Base-by-base conservation (phyloP, 2,888 invertebrate genomes). In the Microplitis manilae region DNA sequence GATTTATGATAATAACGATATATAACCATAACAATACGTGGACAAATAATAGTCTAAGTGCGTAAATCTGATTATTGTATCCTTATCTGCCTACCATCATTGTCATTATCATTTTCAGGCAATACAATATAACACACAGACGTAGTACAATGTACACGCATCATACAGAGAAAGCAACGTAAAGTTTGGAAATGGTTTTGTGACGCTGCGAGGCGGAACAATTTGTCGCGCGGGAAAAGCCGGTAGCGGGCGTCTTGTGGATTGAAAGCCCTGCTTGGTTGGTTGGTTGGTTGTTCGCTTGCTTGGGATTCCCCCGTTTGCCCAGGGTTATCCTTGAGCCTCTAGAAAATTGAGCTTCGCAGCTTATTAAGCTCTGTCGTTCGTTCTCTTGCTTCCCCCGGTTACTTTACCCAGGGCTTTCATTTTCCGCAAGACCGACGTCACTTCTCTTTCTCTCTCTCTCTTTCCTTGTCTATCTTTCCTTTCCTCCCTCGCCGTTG, bases 391-490 rank as follows among this genome's bases (percentile, higher is more conserved):
- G 76, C 69, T 64, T 60, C 75, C 68, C 62, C 60, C 68, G 71
- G 78, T 73, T 73, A 76, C 78, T 75, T 61, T 68, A 72, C 67
- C 74, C 73, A 68, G 78, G 80, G 82, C 81, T 85, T 84, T 85
- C 85, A 86, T 86, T 87, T 87, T 86, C 84, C 84, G 83, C 85
- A 79, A 83, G 82, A 83, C 76, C 80, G 81, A 83, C 75, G 70
- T 77, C 79, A 79, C 77, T 79, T 77, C 77, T 79, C 71, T 41
- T 60, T 62, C 40, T 67, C 50, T 79, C 71, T 41, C 62, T 62
- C 40, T 67, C 50, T 39, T 61, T 60, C 62, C 76, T 62, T 39
- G 15, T 61, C 15, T 9, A 68, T 15, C 5, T 5, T 71, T 17
- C 8, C 17, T 71, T 39, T 41, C 60, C 65, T 65, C 38, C 38